phyloP scores from a whole-genome alignment of 1,140 invertebrate species.

The Caerostris extrusa region DNA sequence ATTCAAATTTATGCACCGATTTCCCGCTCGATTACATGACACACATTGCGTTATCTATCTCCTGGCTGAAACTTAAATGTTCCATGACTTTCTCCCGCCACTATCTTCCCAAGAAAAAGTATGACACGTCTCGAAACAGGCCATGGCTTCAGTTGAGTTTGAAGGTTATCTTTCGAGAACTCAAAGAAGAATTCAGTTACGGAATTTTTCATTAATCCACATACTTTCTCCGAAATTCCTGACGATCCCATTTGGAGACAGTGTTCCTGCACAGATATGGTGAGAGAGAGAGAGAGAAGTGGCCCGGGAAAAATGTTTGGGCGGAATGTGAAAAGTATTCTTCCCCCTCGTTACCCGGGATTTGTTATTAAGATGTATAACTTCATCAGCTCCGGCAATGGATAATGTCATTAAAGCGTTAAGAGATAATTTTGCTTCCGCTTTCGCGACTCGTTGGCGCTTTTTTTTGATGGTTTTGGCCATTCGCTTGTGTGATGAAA shows the following conservation, averaged over 20 bases:
- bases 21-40: no score
- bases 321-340: slow-evolving; percentile 33
- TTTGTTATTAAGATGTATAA: slow-evolving; percentile 46
- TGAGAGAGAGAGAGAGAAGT: background rate
- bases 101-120: no score
- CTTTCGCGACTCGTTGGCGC: background rate
- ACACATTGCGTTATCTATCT: no score
- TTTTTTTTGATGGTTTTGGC: background rate
- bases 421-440: slow-evolving; percentile 14
- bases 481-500: background rate
- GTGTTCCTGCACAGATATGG: background rate
- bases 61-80: no score
- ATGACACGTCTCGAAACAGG: no score
- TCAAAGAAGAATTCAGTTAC: no score
- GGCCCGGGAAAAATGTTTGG: background rate
- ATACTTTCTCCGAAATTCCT: no score
- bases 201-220: no score
- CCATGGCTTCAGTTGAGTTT: no score
- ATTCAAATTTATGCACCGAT: no score
- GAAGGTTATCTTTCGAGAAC: no score
- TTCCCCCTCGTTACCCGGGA: background rate
- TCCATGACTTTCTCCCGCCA: no score
- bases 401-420: slow-evolving; percentile 22
- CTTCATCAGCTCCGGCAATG: background rate
- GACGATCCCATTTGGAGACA: background rate